Base-by-base conservation (phyloP, 2,888 invertebrate species). In the Cremastinae sp. region DNA sequence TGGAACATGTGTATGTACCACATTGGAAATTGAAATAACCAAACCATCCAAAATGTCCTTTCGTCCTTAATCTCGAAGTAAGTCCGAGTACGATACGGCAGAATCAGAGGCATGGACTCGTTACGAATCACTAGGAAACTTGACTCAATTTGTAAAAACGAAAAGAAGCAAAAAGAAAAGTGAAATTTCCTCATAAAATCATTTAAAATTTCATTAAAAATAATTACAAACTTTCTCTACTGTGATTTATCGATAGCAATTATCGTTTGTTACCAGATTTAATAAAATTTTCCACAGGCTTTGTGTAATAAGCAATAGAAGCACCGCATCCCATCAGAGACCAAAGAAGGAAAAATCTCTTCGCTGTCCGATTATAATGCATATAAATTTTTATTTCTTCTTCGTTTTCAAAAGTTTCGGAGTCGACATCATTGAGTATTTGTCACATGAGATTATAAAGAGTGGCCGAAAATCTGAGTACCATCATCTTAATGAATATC, bases 371-470 rank as follows among this genome's bases (percentile, higher is more conserved):
- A 66, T 71, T 70, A 35, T 79, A 78, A 65, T 18, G 37, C 9
- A 78, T 43, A 62, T 75, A 79, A 49, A 75, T 65, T 41, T 61
- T 51, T 16, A 59, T 62, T 61, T 79, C 78, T 20, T 71, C 56
- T 0, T 12, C 2, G 47, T 43, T 45, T 3, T 56, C 68, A 35
- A 64, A 79, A 49, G 51, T 43, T 20, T 58, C 39, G 1, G 53
- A 37, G 7, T 71, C 55, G 12, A 75, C 39, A 14, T 66, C 51
- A 9, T 69, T 43, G 5, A 58, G 20, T 12, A 75, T 51, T 20
- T 28, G 61, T 12, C 16, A 41, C 55, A 78, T 71, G 41, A 74
- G 64, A 1, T 53, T 64, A n/a, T 9, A 37, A 1, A 78, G 58
- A 9, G 47, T 72, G 8, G 28, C 3, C 2, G 78, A 78, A 20